Evolutionary conservation across 1,140 invertebrate genomes (phyloP).

Genomic region (Patella vulgata): DNA sequence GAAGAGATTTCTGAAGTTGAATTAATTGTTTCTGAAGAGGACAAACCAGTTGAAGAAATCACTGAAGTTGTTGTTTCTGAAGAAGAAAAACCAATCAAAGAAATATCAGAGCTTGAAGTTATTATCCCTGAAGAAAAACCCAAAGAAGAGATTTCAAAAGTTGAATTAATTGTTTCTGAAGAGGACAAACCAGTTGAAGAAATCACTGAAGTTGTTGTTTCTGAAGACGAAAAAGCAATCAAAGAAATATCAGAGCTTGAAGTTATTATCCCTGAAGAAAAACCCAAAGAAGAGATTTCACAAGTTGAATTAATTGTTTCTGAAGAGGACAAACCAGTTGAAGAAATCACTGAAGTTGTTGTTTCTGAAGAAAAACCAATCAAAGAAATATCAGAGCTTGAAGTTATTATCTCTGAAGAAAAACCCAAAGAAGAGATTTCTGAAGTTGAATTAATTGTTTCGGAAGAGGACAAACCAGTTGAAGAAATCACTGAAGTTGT

Average conservation of each 20-base stretch:
- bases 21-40: background rate
- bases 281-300: background rate
- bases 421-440: slow-evolving; percentile 6
- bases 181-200: slow-evolving; percentile 13
- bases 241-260: background rate
- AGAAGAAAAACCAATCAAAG: background rate
- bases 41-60: background rate
- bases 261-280: background rate
- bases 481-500: slow-evolving; percentile 1
- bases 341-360: slow-evolving; percentile 9
- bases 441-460: background rate
- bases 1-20: slow-evolving; percentile 10
- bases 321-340: slow-evolving; percentile 6
- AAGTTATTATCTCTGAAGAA: slow-evolving; percentile 9
- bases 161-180: slow-evolving; percentile 14
- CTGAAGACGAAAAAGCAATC: background rate
- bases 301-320: too few species aligned
- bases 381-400: background rate
- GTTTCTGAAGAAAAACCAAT: slow-evolving; percentile 4
- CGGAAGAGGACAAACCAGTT: background rate
- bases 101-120: background rate
- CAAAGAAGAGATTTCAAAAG: slow-evolving; percentile 9
- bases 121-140: slow-evolving; percentile 7
- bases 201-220: background rate
- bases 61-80: background rate